Evolutionary conservation across 2,888 invertebrate species (phyloP).

Genomic region (Ectemnius cavifrons): DNA sequence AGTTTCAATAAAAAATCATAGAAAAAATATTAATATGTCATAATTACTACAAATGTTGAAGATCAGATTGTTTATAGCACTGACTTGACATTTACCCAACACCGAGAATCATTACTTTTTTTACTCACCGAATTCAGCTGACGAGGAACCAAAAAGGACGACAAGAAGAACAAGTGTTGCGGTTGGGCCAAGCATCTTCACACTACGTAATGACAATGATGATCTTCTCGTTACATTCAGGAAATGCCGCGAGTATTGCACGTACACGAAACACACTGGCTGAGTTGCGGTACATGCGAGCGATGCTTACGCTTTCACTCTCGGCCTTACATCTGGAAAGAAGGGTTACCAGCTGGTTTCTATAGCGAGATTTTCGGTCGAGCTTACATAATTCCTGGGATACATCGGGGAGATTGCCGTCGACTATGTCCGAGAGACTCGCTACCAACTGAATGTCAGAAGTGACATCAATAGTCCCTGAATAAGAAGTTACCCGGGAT

Average conservation of each 20-base stretch:
- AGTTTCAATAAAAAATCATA: no score
- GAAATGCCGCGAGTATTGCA: conserved; percentile 1
- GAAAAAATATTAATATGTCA: no score
- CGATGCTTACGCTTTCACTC: conserved; percentile 75
- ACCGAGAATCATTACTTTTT: background rate
- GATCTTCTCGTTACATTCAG: conserved; percentile 1
- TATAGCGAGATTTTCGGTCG: conserved; percentile 65
- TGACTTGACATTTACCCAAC: no score
- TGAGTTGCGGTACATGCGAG: conserved; percentile 21
- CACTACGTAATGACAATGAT: background rate
- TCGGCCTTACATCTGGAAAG: conserved; percentile 70
- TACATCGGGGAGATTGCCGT: conserved; percentile 4
- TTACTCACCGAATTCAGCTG: conserved; percentile 68
- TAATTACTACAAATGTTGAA: no score
- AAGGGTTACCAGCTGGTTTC: conserved; percentile 55
- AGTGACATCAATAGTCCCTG: no score
- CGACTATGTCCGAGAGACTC: background rate
- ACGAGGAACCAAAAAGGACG: conserved; percentile 31
- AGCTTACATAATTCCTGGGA: conserved; percentile 61
- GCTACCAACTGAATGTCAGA: no score
- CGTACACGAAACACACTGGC: conserved; percentile 13
- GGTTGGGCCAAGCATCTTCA: conserved; percentile 18
- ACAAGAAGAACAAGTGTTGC: background rate
- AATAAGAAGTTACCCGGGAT: no score
- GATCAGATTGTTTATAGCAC: no score